A percentile compares a stretch with the other conserved stretches of the same genome.
Evolutionary conservation across 2,113 vertebrate species (phyloP).

Genomic region (Hemibagrus wyckioides): DNA sequence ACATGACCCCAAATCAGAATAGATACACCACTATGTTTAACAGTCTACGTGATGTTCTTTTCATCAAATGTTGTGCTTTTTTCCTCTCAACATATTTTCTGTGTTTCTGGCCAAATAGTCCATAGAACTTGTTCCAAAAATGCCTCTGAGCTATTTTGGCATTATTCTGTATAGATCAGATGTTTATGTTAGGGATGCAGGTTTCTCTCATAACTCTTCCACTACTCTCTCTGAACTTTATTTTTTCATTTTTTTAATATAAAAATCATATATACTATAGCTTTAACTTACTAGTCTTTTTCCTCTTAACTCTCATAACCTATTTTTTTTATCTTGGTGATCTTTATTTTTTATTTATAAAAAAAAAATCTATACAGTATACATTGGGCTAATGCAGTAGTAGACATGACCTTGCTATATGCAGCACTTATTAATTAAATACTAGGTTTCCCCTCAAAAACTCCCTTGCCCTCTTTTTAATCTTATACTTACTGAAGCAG

Average conservation of each 20-base stretch:
- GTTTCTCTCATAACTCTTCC: background rate
- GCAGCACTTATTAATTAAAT: constrained; percentile 25
- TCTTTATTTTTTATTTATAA: background rate
- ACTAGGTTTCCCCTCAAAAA: constrained; percentile 21
- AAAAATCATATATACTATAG: background rate
- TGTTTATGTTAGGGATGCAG: background rate
- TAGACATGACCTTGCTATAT: background rate
- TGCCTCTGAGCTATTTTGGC: background rate
- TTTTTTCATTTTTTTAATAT: background rate
- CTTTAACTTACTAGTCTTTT: background rate
- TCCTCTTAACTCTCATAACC: background rate
- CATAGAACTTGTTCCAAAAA: background rate
- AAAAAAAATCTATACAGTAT: too few relatives aligned
- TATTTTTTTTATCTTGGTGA: background rate
- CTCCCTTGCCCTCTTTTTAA: constrained; percentile 43
- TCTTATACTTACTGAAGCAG: constrained; percentile 56
- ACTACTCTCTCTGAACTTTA: background rate
- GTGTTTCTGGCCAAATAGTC: background rate
- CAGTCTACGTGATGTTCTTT: background rate
- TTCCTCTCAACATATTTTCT: background rate
- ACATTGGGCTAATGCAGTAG: background rate
- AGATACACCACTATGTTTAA: background rate
- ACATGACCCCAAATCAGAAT: background rate
- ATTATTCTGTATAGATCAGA: background rate
- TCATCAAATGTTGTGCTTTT: background rate